Evolutionary conservation across 2,888 invertebrate species (phyloP), one percentile per base, ranked within the genome.

Genomic region (Therioaphis trifolii): DNA sequence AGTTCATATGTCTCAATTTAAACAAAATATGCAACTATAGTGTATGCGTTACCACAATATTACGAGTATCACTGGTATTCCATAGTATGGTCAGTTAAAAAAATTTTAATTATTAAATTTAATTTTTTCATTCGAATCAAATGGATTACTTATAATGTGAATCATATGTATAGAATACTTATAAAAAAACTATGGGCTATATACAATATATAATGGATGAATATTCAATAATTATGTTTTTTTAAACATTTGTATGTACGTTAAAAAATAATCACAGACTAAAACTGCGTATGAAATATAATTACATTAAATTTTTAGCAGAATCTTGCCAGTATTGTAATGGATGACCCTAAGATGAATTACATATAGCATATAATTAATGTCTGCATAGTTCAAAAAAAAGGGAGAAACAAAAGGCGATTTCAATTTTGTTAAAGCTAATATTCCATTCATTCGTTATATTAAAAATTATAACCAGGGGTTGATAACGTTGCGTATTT

Each of bases 401-500:
- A n/a, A n/a, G n/a, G n/a, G n/a, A n/a, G n/a, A n/a, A n/a, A n/a
- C n/a, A 49, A 49, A 49, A 2, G 11, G 49, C 5, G 2, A 7
- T 35, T 1, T 52, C 52, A 72, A 72, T 21, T 52, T 14, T 35
- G n/a, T 52, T 49, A 1, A 49, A 52, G 29, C 35, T 52, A 72
- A 72, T 72, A 52, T 52, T 21, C 21, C 72, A 72, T 72, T 18
- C 4, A 21, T 72, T n/a, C n/a, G n/a, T n/a, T n/a, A n/a, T n/a
- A n/a, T n/a, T n/a, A n/a, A n/a, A n/a, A n/a, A n/a, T n/a, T n/a
- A n/a, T n/a, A n/a, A n/a, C n/a, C n/a, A n/a, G n/a, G n/a, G n/a
- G n/a, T n/a, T n/a, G n/a, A n/a, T n/a, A n/a, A n/a, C n/a, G n/a
- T n/a, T n/a, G n/a, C n/a, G n/a, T n/a, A n/a, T n/a, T n/a, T n/a